These are phyloP conservation scores for Ctenodactylus gundi DNA, from an alignment of 2,113 vertebrate genomes.

Conservation along the genomic window DNA sequence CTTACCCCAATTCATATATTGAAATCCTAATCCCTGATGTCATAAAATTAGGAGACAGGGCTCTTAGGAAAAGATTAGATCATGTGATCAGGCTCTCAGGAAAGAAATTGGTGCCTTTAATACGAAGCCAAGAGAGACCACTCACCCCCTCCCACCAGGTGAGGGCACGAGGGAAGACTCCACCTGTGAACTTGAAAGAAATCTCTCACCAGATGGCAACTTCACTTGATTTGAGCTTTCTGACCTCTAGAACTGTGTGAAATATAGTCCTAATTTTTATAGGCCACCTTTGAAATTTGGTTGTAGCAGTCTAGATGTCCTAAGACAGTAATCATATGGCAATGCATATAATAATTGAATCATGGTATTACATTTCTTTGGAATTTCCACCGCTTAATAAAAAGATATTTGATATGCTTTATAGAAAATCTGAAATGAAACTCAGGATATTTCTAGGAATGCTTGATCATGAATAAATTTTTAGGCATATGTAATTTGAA, in stretches of 20 bases:
- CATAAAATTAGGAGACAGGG: not conserved
- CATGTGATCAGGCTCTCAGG: not conserved
- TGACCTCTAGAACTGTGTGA: not conserved
- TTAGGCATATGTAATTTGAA: conserved; percentile 2
- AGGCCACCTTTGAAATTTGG: not conserved
- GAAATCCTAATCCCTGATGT: not conserved
- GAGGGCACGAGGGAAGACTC: not conserved
- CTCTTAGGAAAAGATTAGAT: not conserved
- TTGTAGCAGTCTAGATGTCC: not conserved
- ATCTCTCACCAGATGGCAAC: not conserved
- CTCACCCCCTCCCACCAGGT: not conserved
- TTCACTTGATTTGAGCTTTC: not conserved
- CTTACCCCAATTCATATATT: not conserved
- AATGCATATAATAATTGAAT: not conserved
- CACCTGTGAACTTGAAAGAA: not conserved
- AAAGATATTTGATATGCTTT: not conserved
- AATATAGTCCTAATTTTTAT: not conserved
- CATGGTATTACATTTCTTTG: not conserved
- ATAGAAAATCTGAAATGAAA: not conserved
- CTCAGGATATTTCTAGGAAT: not conserved
- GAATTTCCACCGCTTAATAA: not conserved
- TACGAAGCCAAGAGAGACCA: not conserved
- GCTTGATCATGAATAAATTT: not conserved
- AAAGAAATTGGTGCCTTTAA: not conserved
- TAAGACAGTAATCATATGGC: not conserved